phyloP scores from a whole-genome alignment of 2,113 vertebrate genomes.

The Scartelaos histophorus region DNA sequence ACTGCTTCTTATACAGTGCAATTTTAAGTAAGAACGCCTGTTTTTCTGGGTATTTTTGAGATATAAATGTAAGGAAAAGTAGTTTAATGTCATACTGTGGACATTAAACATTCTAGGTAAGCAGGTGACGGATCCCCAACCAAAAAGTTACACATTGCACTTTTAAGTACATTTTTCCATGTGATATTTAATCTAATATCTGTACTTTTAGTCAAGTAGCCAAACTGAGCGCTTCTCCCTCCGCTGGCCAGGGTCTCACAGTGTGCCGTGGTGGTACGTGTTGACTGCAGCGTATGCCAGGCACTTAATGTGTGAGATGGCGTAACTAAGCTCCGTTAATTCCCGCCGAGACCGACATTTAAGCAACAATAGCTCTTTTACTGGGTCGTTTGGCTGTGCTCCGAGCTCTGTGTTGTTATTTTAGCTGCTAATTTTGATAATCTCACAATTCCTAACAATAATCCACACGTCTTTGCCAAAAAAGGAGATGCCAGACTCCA shows the following conservation, averaged over 20 bases:
- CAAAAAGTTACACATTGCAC: too few species aligned
- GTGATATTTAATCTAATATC: too few species aligned
- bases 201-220: too few species aligned
- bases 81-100: too few species aligned
- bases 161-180: too few species aligned
- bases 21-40: too few species aligned
- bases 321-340: conserved; percentile 65
- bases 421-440: conserved; percentile 56
- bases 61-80: too few species aligned
- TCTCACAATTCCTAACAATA: conserved; percentile 39
- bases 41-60: too few species aligned
- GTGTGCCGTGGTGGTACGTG: conserved; percentile 34
- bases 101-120: too few species aligned
- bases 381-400: conserved; percentile 47
- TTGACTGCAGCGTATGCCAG: conserved; percentile 34
- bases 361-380: conserved; percentile 68
- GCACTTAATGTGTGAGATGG: conserved; percentile 40
- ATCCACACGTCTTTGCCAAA: conserved; percentile 21
- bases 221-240: too few species aligned
- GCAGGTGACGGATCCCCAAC: too few species aligned
- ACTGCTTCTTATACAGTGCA: too few species aligned
- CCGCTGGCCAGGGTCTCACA: not conserved
- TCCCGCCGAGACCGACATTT: conserved; percentile 62
- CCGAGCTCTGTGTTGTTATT: conserved; percentile 60
- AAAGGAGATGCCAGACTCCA: conserved; percentile 37